These are phyloP conservation scores for Synodontis membranacea DNA, from an alignment of 2,113 vertebrate genomes.

Conservation along the genomic window DNA sequence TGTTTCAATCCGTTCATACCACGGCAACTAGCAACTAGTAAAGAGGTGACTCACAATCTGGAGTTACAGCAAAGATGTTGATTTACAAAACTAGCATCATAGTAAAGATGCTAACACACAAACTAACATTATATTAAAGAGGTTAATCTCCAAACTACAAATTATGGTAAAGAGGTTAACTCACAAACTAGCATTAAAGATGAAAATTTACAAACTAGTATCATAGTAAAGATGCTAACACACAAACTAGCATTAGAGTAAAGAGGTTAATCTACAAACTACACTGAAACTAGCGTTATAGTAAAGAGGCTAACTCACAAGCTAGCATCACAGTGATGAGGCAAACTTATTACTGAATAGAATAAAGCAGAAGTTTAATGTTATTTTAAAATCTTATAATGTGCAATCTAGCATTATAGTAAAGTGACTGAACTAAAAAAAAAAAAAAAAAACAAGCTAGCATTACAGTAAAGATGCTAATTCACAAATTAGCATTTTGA, in stretches of 20 bases:
- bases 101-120: not conserved
- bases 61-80: not conserved
- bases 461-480: not conserved
- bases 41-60: not conserved
- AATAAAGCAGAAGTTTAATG: not conserved
- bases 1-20: not conserved
- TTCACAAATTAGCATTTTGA: too few species aligned
- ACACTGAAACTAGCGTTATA: not conserved
- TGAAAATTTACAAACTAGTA: not conserved
- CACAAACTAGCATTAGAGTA: not conserved
- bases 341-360: too few species aligned
- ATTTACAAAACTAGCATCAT: not conserved
- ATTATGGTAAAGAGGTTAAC: not conserved
- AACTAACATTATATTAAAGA: not conserved
- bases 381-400: not conserved
- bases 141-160: not conserved
- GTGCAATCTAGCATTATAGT: not conserved
- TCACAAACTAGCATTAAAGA: not conserved
- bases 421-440: not conserved
- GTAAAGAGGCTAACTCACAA: not conserved
- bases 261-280: not conserved
- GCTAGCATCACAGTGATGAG: not conserved
- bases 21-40: not conserved
- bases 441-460: too few species aligned
- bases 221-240: not conserved